phyloP scores from a whole-genome alignment of 2,888 invertebrate species.

The Phaedon cochleariae region DNA sequence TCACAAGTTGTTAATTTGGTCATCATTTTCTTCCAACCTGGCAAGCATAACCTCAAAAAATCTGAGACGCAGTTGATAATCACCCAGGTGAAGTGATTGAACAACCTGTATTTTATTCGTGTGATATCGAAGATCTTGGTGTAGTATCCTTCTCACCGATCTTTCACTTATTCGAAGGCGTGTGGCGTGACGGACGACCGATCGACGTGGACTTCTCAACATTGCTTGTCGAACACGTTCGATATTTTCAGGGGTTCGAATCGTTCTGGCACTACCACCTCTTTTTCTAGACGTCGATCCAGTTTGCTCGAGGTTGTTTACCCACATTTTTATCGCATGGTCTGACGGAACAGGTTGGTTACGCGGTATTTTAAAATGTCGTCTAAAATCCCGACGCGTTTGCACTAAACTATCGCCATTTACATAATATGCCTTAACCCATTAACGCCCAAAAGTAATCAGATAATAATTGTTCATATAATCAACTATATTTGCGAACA shows the following conservation, averaged over 20 bases:
- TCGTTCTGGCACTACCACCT: slow-evolving; percentile 25
- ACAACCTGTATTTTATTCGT: slow-evolving; percentile 33
- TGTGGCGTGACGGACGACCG: slow-evolving; percentile 11
- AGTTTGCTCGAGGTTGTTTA: no score
- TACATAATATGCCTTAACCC: slow-evolving; percentile 31
- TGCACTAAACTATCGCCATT: slow-evolving; percentile 30
- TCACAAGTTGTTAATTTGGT: slow-evolving; percentile 26
- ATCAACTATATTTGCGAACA: no score
- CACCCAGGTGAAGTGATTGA: slow-evolving; percentile 29
- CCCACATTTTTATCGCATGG: slow-evolving; percentile 27
- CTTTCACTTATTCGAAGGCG: slow-evolving; percentile 25
- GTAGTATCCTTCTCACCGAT: slow-evolving; percentile 12
- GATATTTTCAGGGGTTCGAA: no score
- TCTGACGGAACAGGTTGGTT: slow-evolving; percentile 31
- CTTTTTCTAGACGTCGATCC: no score
- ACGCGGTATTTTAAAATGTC: slow-evolving; percentile 30
- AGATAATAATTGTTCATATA: no score
- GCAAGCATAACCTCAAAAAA: not conserved
- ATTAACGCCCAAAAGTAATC: no score
- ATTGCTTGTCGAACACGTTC: slow-evolving; percentile 12
- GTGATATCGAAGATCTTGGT: slow-evolving; percentile 20
- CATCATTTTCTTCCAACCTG: slow-evolving; percentile 32
- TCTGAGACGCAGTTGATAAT: slow-evolving; percentile 28
- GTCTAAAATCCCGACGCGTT: slow-evolving; percentile 18
- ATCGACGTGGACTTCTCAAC: slow-evolving; percentile 21